Percentiles rank a stretch among this genome's conserved stretches.
These are phyloP conservation scores for Siderastrea radians DNA, from an alignment of 92 coral and sea anemone species.

Conservation along the genomic window DNA sequence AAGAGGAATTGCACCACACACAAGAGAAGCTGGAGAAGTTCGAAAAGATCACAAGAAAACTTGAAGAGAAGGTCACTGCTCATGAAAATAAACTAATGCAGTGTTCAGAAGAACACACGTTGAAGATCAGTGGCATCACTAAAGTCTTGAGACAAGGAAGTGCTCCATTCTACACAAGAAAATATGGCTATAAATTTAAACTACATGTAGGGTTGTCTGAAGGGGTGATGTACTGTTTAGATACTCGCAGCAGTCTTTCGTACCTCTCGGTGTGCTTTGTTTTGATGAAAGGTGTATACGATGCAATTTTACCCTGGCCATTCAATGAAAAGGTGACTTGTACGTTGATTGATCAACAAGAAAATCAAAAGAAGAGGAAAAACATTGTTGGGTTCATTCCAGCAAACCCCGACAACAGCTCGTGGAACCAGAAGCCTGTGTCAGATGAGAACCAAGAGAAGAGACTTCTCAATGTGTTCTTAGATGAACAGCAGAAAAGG, in stretches of 20 bases:
- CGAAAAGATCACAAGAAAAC: not conserved
- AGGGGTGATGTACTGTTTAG: too few relatives aligned
- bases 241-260: too few relatives aligned
- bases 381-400: conserved; percentile 12
- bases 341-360: conserved; percentile 62
- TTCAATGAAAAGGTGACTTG: conserved; percentile 31
- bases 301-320: conserved; percentile 66
- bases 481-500: not conserved
- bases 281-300: conserved; percentile 62
- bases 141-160: not conserved
- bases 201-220: not conserved
- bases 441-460: not conserved
- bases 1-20: not conserved
- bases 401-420: not conserved
- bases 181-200: conserved; percentile 54
- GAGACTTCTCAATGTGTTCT: not conserved
- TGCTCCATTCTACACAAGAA: conserved; percentile 52
- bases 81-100: not conserved
- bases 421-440: conserved; percentile 22
- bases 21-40: not conserved
- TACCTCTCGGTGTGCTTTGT: conserved; percentile 27
- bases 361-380: not conserved
- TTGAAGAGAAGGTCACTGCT: not conserved
- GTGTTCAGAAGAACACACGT: not conserved
- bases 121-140: conserved; percentile 38